phyloP scores from a whole-genome alignment of 1,140 invertebrate genomes.

The Bombus turneri region DNA sequence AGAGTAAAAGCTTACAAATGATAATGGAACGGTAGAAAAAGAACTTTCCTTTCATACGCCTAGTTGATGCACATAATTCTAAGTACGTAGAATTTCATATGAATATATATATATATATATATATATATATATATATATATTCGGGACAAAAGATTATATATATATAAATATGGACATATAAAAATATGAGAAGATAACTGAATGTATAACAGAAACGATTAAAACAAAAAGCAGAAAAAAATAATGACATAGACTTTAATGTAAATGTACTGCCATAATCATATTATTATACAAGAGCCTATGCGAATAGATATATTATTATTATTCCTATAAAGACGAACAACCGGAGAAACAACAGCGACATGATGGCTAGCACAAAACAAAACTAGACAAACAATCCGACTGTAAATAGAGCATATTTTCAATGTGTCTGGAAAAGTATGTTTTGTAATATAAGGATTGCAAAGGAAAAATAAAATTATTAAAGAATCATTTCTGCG shows the following conservation, averaged over 20 bases:
- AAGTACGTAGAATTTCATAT: conserved; percentile 73
- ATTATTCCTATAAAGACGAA: conserved; percentile 80
- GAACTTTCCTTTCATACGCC: conserved; percentile 64
- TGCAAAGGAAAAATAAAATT: conserved; percentile 80
- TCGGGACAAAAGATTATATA: conserved; percentile 10
- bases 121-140: conserved; percentile 55
- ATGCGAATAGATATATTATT: conserved; percentile 78
- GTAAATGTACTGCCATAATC: conserved; percentile 83
- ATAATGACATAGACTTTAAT: conserved; percentile 79
- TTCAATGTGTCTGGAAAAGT: conserved; percentile 82
- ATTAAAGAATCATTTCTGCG: conserved; percentile 70
- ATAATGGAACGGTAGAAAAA: conserved; percentile 37
- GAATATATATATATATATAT: conserved; percentile 41
- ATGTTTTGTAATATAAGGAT: conserved; percentile 83
- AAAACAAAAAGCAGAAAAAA: conserved; percentile 34
- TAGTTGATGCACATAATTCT: conserved; percentile 73
- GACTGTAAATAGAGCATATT: conserved; percentile 82
- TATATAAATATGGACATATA: conserved; percentile 47
- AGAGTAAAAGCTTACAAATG: conserved; percentile 49
- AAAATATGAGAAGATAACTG: conserved; percentile 35
- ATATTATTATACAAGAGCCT: conserved; percentile 80
- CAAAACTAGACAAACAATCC: conserved; percentile 74
- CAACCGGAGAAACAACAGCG: conserved; percentile 49
- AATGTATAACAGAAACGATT: conserved; percentile 54
- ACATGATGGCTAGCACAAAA: conserved; percentile 76